Conservation (phyloP, 2,113 vertebrate species). For the Oriolus oriolus region DNA sequence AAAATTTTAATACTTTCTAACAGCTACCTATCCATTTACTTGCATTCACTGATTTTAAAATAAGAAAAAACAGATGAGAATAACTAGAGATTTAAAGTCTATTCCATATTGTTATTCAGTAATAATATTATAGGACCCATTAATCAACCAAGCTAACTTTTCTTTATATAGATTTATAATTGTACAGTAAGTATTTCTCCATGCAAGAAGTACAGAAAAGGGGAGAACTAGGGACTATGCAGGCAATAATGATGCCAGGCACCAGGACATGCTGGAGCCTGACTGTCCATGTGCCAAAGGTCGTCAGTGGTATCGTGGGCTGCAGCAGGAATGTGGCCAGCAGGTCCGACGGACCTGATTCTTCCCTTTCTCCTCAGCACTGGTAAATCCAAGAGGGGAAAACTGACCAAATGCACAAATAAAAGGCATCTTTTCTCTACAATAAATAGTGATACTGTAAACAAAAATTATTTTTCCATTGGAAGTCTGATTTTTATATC, state of each 20-base stretch:
- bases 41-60: background rate
- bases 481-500: background rate
- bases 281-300: background rate
- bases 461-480: background rate
- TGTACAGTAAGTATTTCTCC: background rate
- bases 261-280: background rate
- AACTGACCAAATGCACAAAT: background rate
- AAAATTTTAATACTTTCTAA: background rate
- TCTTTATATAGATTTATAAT: background rate
- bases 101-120: background rate
- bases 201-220: background rate
- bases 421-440: background rate
- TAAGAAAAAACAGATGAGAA: background rate
- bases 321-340: background rate
- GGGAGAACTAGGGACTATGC: background rate
- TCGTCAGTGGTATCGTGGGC: too few species aligned
- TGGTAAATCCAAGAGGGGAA: background rate
- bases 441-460: background rate
- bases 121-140: background rate
- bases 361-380: background rate
- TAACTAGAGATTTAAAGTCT: background rate
- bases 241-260: background rate
- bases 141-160: background rate
- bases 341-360: rapidly evolving
- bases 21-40: background rate